A percentile compares a stretch with the other conserved stretches of the same genome.
phyloP scores from a whole-genome alignment of 2,797 vertebrate genomes.

The Myotis planiceps region DNA sequence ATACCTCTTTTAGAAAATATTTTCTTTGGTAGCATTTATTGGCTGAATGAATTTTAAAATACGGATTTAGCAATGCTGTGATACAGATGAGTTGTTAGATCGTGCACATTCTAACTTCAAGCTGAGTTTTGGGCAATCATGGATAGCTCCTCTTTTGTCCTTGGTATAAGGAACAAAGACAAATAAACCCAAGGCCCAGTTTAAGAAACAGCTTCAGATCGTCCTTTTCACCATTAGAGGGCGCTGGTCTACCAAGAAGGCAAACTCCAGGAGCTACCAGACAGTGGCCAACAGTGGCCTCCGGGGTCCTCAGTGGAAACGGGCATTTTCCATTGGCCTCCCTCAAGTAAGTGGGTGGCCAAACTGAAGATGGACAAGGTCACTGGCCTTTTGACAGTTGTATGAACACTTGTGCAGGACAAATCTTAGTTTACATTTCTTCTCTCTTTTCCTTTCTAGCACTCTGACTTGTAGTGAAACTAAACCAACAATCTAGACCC shows the following conservation, averaged over 20 bases:
- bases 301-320: not conserved
- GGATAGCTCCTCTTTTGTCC: not conserved
- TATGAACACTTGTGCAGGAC: not conserved
- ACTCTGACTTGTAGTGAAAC: not conserved
- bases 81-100: not conserved
- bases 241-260: conserved; percentile 28
- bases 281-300: not conserved
- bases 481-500: not conserved
- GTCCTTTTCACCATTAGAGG: conserved; percentile 47
- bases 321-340: not conserved
- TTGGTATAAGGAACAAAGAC: not conserved
- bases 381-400: not conserved
- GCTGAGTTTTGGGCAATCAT: not conserved
- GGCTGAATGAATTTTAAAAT: not conserved
- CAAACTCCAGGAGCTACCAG: not conserved
- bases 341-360: not conserved
- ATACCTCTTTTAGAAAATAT: not conserved
- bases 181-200: not conserved
- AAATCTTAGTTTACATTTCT: not conserved
- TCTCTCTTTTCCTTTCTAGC: not conserved
- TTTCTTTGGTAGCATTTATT: not conserved
- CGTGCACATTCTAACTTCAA: not conserved
- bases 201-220: not conserved
- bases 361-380: not conserved
- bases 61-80: not conserved